phyloP scores from a whole-genome alignment of 2,797 vertebrate species.

The Eulemur albifrons region DNA sequence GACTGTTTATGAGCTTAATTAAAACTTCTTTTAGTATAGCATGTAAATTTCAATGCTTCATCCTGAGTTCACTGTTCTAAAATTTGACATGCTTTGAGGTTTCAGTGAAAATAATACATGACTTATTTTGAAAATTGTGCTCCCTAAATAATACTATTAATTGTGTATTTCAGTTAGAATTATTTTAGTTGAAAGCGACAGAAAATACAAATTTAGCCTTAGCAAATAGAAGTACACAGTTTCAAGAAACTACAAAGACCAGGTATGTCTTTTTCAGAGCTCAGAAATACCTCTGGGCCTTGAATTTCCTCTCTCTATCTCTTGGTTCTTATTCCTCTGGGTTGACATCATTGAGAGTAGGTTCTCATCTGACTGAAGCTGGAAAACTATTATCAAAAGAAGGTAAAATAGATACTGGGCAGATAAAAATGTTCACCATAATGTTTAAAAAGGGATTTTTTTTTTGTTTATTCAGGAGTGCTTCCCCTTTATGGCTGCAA shows the following conservation, averaged over 20 bases:
- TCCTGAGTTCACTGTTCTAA: conserved; percentile 6
- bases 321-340: background rate
- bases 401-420: background rate
- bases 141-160: conserved; percentile 9
- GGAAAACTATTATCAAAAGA: background rate
- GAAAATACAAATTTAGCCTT: conserved; percentile 17
- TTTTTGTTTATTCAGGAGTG: background rate
- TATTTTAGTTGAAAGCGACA: conserved; percentile 41
- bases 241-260: background rate
- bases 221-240: background rate
- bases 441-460: background rate
- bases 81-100: conserved; percentile 43
- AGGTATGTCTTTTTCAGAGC: background rate
- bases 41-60: conserved; percentile 30
- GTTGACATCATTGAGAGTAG: background rate
- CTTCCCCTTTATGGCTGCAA: background rate
- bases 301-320: background rate
- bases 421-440: background rate
- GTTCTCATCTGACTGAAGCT: background rate
- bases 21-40: conserved; percentile 25
- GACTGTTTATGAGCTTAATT: conserved; percentile 6
- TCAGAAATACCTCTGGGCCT: background rate
- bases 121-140: conserved; percentile 50
- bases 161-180: conserved; percentile 12
- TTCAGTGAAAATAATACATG: background rate